Conservation (phyloP, 2,888 invertebrate genomes). For the Vandiemenella viatica region DNA sequence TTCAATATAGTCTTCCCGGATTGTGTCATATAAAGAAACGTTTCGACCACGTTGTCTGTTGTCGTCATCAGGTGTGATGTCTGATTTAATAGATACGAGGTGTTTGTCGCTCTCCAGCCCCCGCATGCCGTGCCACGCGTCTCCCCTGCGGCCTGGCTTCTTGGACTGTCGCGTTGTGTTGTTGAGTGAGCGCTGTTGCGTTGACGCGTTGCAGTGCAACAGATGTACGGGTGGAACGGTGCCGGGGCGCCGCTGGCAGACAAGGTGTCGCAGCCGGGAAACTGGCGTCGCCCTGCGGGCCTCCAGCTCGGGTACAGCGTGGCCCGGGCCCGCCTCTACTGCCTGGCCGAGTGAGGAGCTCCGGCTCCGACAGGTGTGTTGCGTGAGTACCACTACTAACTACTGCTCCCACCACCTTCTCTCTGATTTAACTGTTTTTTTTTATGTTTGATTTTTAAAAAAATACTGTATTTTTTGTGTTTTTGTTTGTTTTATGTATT, state of each 20-base stretch:
- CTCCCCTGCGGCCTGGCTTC: too few species aligned
- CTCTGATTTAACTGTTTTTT: background rate
- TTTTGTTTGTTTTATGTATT: too few species aligned
- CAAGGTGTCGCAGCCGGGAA: slow-evolving; percentile 58
- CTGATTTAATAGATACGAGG: too few species aligned
- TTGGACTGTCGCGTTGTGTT: background rate
- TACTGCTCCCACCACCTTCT: background rate
- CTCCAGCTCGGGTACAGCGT: slow-evolving; percentile 48
- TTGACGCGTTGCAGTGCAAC: slow-evolving; percentile 50
- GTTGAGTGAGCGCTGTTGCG: slow-evolving; percentile 23
- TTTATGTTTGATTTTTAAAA: too few species aligned
- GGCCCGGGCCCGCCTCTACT: slow-evolving; percentile 60
- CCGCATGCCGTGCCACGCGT: too few species aligned
- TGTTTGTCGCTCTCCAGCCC: too few species aligned
- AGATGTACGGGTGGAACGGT: slow-evolving; percentile 58
- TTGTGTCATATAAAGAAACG: too few species aligned
- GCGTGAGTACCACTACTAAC: background rate
- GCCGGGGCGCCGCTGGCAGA: slow-evolving; percentile 40
- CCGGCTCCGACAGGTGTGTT: slow-evolving; percentile 35
- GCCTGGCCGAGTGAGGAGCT: slow-evolving; percentile 53
- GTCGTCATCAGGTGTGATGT: too few species aligned
- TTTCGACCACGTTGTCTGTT: too few species aligned
- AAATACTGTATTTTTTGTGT: too few species aligned
- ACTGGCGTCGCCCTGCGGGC: slow-evolving; percentile 93
- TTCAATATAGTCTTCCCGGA: too few species aligned